Base-by-base conservation (phyloP, 2,797 vertebrate genomes). In the Salmo trutta region DNA sequence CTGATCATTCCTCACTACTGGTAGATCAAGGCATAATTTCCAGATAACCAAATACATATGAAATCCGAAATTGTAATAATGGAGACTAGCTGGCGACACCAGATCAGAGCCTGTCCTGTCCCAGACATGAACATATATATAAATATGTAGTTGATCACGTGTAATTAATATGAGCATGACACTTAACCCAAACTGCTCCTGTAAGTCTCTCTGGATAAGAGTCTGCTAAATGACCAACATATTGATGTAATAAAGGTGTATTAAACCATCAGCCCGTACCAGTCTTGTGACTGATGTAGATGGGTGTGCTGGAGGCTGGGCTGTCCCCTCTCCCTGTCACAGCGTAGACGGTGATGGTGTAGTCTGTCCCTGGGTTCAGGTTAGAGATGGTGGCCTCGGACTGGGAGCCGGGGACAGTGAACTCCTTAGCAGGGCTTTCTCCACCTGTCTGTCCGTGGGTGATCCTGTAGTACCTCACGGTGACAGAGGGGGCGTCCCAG, bases 321-420 rank as follows among this genome's bases (percentile, higher is more conserved):
- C 95, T 99, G 90, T 99, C 98, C 77, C 98, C 98, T 84, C 98
- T 93, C 73, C 96, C 96, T 0, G 95, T 97, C 27, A 98, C 95
- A 1, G 98, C 96, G 0, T 96, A 97, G 41, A 99, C 91, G 0
- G 97, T 98, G 91, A 99, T 96, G 82, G 94, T 97, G 81, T 99
- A 99, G 14, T 98, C 96, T 0, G 89, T 95, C 0, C 95, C 95
- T 0, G 98, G 97, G 1, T 90, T 95, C 78, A 99, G 93, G 56
- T 91, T 92, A 0, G 76, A 89, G 86, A 99, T 96, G 71, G 95
- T 96, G 75, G 96, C 93, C 0, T 92, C 94, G 24, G 95, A 96
- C 75, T 95, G 84, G 8, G 90, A 92, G 17, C 96, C 97, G 1
- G 95, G 95, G 72, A 99, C 94, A 0, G 93, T 95, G 80, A 97